phyloP scores from a whole-genome alignment of 2,797 vertebrate species.

The Urosaurus nigricauda region DNA sequence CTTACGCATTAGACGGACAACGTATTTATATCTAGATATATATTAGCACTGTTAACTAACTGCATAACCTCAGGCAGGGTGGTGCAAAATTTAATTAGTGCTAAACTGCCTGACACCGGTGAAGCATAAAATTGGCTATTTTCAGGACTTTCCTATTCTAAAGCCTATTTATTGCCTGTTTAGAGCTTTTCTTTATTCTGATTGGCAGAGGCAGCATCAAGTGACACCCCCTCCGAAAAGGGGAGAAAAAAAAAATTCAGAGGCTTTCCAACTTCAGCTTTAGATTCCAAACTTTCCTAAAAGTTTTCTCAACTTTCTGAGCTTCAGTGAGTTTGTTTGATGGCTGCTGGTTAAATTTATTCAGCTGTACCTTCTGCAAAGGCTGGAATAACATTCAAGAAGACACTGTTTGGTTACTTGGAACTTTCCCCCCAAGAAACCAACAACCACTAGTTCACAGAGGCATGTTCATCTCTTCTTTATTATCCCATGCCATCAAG shows the following conservation, averaged over 20 bases:
- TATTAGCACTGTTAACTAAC: slow-evolving; percentile 23
- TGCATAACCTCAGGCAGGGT: slow-evolving; percentile 18
- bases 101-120: slow-evolving; percentile 2
- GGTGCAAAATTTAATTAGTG: slow-evolving; percentile 42
- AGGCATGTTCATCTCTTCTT: neutral
- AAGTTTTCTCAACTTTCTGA: neutral
- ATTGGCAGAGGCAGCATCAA: slow-evolving; percentile 4
- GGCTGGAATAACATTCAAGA: neutral
- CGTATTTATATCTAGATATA: slow-evolving; percentile 29
- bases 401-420: neutral
- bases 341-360: neutral
- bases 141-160: slow-evolving; percentile 28
- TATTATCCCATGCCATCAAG: neutral
- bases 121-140: slow-evolving; percentile 42
- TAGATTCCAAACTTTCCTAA: neutral
- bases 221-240: neutral
- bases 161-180: slow-evolving; percentile 38
- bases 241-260: too few species aligned
- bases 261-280: neutral
- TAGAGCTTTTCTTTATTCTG: slow-evolving; percentile 6
- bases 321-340: neutral
- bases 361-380: neutral
- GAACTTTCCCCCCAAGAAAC: neutral
- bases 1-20: neutral
- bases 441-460: neutral